Evolutionary conservation across 2,888 invertebrate species (phyloP).

Genomic region (Philaethria dido): DNA sequence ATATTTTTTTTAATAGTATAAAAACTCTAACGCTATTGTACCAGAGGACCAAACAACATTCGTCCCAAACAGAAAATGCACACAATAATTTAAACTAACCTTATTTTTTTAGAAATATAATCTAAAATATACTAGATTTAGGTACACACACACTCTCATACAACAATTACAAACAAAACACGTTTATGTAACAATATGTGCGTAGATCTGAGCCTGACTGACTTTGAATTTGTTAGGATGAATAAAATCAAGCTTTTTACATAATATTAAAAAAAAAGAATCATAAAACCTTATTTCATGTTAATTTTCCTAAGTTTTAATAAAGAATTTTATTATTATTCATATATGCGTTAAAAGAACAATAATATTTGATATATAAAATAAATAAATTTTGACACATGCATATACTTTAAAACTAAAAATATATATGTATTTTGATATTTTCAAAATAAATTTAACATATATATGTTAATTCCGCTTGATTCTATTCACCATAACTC

Average conservation of each 20-base stretch:
- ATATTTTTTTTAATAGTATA: conserved; percentile 73
- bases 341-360: too few relatives aligned
- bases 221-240: neutral
- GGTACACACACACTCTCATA: conserved; percentile 68
- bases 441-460: too few relatives aligned
- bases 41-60: conserved; percentile 69
- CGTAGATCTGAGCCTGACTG: conserved; percentile 28
- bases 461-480: too few relatives aligned
- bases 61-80: conserved; percentile 77
- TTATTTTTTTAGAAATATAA: conserved; percentile 72
- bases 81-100: conserved; percentile 80
- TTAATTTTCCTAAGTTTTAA: too few relatives aligned
- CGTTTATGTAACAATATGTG: conserved; percentile 52
- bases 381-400: too few relatives aligned
- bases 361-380: too few relatives aligned
- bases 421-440: too few relatives aligned
- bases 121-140: conserved; percentile 72
- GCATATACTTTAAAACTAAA: too few relatives aligned
- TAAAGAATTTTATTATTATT: too few relatives aligned
- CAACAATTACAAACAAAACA: conserved; percentile 50
- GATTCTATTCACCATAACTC: conserved; percentile 5
- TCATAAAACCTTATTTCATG: too few relatives aligned
- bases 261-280: neutral
- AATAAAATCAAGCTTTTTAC: conserved; percentile 1
- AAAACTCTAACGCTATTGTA: conserved; percentile 79